phyloP scores from a whole-genome alignment of 2,113 vertebrate genomes.

The Falco punctatus region DNA sequence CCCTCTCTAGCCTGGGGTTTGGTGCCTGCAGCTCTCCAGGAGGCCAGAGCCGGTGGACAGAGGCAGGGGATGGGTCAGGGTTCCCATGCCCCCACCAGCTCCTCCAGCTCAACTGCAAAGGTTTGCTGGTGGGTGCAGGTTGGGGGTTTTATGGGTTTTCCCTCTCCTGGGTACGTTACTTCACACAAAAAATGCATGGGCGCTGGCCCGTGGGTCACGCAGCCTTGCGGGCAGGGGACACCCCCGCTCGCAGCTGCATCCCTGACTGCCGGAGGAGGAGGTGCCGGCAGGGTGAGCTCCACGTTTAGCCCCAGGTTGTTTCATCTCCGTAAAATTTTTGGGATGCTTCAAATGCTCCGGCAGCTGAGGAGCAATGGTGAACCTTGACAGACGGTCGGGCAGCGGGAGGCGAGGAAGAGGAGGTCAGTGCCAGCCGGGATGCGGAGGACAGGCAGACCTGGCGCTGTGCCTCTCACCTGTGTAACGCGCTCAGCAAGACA shows the following conservation, averaged over 20 bases:
- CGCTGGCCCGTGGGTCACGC: neutral
- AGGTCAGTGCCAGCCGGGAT: neutral
- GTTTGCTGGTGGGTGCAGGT: neutral
- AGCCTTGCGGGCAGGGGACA: neutral
- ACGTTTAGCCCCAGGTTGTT: constrained; percentile 11
- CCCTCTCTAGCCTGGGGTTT: neutral
- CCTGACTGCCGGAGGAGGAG: neutral
- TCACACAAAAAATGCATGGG: neutral
- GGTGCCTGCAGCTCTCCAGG: neutral
- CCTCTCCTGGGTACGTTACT: neutral
- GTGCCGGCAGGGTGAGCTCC: constrained; percentile 33
- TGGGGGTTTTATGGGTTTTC: neutral
- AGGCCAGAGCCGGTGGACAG: neutral
- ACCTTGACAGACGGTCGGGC: rapidly evolving
- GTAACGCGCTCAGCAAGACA: neutral
- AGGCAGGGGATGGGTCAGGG: neutral
- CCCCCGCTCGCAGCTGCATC: neutral
- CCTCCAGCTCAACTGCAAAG: neutral
- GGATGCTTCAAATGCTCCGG: constrained; percentile 44
- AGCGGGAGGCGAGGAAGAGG: neutral
- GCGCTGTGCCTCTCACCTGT: no score
- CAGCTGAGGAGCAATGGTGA: constrained; percentile 2
- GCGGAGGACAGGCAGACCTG: rapidly evolving
- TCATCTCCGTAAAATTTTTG: constrained; percentile 45
- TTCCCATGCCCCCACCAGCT: neutral